phyloP scores from a whole-genome alignment of 2,888 invertebrate genomes.

The Sminthurides aquaticus region DNA sequence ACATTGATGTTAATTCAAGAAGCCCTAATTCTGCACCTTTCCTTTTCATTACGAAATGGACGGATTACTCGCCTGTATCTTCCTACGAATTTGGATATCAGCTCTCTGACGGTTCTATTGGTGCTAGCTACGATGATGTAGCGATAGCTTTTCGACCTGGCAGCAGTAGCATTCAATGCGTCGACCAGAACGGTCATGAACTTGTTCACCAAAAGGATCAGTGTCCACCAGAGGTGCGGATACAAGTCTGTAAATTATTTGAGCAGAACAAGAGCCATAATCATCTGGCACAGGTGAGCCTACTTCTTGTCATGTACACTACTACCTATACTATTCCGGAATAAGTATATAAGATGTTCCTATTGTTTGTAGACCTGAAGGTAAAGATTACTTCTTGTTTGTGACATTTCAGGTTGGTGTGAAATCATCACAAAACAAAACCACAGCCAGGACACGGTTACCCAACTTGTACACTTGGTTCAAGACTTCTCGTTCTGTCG shows the following conservation, averaged over 20 bases:
- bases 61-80: constrained; percentile 99
- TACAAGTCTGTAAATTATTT: no score
- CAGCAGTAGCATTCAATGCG: constrained; percentile 90
- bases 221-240: constrained; percentile 73
- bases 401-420: constrained; percentile 62
- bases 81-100: constrained; percentile 99
- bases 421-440: constrained; percentile 66
- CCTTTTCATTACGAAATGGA: constrained; percentile 99
- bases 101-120: constrained; percentile 94
- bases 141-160: constrained; percentile 89
- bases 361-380: no score
- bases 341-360: no score
- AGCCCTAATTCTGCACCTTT: constrained; percentile 93
- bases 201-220: constrained; percentile 76
- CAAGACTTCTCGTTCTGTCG: constrained; percentile 87
- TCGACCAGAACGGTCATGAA: constrained; percentile 83
- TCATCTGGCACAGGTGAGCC: no score
- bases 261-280: no score
- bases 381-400: constrained; percentile 60
- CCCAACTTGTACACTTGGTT: constrained; percentile 97
- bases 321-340: no score
- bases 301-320: no score
- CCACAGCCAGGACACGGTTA: constrained; percentile 81
- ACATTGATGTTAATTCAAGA: constrained; percentile 67
- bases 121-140: constrained; percentile 97